These are phyloP conservation scores for Python bivittatus DNA, from an alignment of 2,113 vertebrate genomes.

Conservation along the genomic window DNA sequence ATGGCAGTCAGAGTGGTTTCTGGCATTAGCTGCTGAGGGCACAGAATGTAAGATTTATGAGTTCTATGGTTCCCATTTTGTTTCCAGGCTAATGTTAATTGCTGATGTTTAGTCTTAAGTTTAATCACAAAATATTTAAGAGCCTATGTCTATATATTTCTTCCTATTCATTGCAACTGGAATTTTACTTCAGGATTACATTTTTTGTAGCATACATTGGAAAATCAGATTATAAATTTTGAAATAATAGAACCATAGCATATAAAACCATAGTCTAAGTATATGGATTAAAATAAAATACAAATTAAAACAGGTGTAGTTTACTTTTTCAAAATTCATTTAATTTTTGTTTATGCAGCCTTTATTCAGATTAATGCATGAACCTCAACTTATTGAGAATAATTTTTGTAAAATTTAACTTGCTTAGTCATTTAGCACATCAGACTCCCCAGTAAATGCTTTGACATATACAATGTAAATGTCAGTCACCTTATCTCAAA, in stretches of 20 bases:
- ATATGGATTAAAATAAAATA: background rate
- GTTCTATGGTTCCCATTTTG: background rate
- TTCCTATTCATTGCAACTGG: background rate
- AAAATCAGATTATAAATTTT: background rate
- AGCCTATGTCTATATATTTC: background rate
- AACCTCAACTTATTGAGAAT: background rate
- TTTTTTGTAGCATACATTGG: background rate
- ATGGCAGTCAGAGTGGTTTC: background rate
- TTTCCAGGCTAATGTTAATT: background rate
- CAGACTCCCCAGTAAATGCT: slow-evolving; percentile 21
- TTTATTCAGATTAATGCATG: background rate
- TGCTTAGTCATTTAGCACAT: background rate
- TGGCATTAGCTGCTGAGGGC: background rate
- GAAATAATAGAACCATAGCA: background rate
- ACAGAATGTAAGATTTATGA: background rate
- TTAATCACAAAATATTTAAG: background rate
- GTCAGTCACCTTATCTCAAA: slow-evolving; percentile 36
- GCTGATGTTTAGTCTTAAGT: no score
- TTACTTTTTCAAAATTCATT: background rate
- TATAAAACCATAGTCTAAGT: background rate
- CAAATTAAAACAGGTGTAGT: background rate
- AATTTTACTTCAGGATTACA: background rate
- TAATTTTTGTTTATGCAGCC: background rate
- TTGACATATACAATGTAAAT: slow-evolving; percentile 24
- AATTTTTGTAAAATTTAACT: slow-evolving; percentile 30